Conservation (phyloP, 2,888 invertebrate genomes). For the Cryptocephalus moraei region DNA sequence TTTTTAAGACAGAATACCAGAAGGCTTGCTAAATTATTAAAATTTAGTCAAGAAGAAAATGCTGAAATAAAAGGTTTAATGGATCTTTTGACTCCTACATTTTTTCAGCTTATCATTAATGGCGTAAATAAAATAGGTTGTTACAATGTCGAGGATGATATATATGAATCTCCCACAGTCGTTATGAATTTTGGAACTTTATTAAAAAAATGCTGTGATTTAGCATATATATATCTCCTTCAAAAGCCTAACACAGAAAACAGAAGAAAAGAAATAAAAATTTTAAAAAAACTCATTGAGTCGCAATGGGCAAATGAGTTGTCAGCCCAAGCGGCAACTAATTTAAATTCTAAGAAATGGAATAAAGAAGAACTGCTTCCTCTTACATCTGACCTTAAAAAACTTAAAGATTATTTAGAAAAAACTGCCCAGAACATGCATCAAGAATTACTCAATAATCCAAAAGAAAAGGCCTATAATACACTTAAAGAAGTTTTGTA, state of each 20-base stretch:
- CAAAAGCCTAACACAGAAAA: conserved; percentile 10
- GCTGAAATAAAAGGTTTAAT: not conserved
- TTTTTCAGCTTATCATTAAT: not conserved
- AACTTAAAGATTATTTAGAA: conserved; percentile 12
- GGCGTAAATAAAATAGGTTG: conserved; percentile 1
- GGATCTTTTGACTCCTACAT: conserved; percentile 1
- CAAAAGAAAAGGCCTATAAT: conserved; percentile 7
- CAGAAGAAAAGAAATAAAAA: conserved; percentile 14
- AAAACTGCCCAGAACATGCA: conserved; percentile 3
- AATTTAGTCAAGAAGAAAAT: not conserved
- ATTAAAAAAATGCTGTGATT: too few relatives aligned
- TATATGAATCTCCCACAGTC: conserved; percentile 3
- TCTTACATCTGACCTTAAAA: conserved; percentile 14
- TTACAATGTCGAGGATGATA: conserved; percentile 3
- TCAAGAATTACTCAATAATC: conserved; percentile 3
- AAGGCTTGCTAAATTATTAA: conserved; percentile 4
- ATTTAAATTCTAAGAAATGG: conserved; percentile 18
- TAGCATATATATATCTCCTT: conserved; percentile 14
- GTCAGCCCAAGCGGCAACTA: conserved; percentile 17
- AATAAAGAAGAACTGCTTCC: conserved; percentile 19
- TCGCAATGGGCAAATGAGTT: conserved; percentile 21
- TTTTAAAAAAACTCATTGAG: conserved; percentile 16
- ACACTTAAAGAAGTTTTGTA: conserved; percentile 13
- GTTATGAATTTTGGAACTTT: conserved; percentile 11
- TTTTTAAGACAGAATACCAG: conserved; percentile 11